Evolutionary conservation across 2,797 vertebrate genomes (phyloP).

Genomic region (Pelobates cultripes): DNA sequence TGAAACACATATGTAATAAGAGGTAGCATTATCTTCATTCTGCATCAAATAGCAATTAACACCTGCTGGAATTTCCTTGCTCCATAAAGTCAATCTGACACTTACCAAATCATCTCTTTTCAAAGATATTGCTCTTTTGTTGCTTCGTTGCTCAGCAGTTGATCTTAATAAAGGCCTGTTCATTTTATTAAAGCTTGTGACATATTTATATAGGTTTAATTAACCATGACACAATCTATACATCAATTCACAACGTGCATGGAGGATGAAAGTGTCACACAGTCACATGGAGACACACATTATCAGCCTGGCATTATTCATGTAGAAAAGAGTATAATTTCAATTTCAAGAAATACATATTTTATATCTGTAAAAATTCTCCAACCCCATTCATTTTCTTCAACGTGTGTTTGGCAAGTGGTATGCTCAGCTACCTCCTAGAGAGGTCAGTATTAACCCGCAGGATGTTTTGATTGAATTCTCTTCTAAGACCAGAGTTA

Average conservation of each 20-base stretch:
- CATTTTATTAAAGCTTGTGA: constrained; percentile 13
- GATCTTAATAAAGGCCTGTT: constrained; percentile 20
- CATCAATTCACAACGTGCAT: constrained; percentile 1
- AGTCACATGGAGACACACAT: not conserved
- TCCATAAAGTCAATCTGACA: not conserved
- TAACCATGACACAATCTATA: constrained; percentile 35
- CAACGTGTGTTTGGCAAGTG: too few species aligned
- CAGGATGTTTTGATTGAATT: too few species aligned
- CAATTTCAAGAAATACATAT: too few species aligned
- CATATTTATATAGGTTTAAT: constrained; percentile 28
- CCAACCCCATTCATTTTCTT: too few species aligned
- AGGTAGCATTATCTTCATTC: not conserved
- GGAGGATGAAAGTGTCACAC: not conserved
- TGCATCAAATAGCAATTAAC: not conserved
- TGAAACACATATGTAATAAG: not conserved
- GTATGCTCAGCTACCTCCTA: too few species aligned
- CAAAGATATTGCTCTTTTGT: constrained; percentile 2
- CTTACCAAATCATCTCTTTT: not conserved
- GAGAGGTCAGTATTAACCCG: too few species aligned
- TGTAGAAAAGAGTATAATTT: too few species aligned
- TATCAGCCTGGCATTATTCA: too few species aligned
- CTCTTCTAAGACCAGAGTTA: too few species aligned
- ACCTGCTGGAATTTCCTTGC: not conserved
- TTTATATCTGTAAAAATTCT: too few species aligned
- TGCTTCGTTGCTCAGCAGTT: constrained; percentile 2